Evolutionary conservation across 2,113 vertebrate species (phyloP).

Genomic region (Lethenteron camtschaticum): DNA sequence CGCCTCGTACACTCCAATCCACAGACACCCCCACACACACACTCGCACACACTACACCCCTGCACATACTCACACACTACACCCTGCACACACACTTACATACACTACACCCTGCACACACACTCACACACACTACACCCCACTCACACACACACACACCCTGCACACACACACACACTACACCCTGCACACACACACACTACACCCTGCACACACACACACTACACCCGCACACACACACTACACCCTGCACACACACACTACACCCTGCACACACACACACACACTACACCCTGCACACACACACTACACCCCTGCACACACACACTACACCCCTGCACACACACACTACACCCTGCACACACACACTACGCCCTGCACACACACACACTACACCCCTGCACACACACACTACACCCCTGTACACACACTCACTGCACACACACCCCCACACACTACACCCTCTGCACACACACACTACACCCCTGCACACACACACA

Average conservation of each 20-base stretch:
- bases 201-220: background rate
- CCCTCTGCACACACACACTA: too few species aligned
- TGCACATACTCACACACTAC: too few species aligned
- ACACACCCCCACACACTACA: too few species aligned
- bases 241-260: background rate
- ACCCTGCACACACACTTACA: too few species aligned
- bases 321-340: background rate
- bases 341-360: background rate
- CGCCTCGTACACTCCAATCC: background rate
- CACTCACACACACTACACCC: background rate
- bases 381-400: background rate
- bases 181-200: background rate
- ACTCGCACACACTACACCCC: too few species aligned
- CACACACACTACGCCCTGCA: background rate
- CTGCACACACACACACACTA: background rate
- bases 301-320: too few species aligned
- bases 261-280: background rate
- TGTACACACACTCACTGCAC: too few species aligned
- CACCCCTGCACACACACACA: too few species aligned
- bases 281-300: background rate
- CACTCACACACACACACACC: background rate
- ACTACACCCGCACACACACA: background rate
- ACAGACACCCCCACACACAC: background rate
- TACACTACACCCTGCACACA: background rate
- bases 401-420: background rate